Base-by-base conservation (phyloP, 92 coral and sea anemone genomes). In the Umimayanthus chanpuru region DNA sequence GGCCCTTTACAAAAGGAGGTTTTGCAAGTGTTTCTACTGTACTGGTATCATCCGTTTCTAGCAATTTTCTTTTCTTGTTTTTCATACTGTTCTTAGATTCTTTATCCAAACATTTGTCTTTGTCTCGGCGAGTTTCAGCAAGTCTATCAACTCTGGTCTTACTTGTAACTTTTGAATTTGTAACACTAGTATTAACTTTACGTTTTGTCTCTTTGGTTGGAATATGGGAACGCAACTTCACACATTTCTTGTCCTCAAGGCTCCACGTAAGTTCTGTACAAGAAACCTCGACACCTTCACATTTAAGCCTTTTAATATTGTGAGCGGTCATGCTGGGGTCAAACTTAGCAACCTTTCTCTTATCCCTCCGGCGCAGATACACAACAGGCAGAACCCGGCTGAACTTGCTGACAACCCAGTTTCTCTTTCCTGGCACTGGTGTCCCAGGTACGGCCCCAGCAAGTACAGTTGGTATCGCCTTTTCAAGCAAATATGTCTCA, bases 341-440 rank as follows among this genome's bases (percentile, higher is more conserved):
- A 83, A 95, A 95, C 91, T 90, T 97, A 29, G 92, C 86, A 23
- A 97, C 85, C 89, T 97, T 97, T 76, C 67, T 91, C 44, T 93
- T 87, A 86, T 90, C 94, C 79, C 88, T 93, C 12, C 94, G 92
- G 64, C 99, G 93, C 73, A 97, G 87, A 68, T 91, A 93, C 50
- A 97, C 88, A 86, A 97, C 90, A 2, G 99, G 99, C 16, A 97
- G 72, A 30, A 91, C 98, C 38, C 98, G 85, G 23, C 97, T 98
- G 81, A 97, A 97, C 90, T 95, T 97, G 53, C 99, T 97, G 25
- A 97, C 94, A 9, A 97, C 98, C 99, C 99, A 97, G 92, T 95
- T 93, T 73, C 88, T 86, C 78, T 90, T 93, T 20, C 96, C 97
- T 30, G 94, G 96, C 28, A 97, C 94, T 16, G 89, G 96, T 4